phyloP scores from a whole-genome alignment of 2,797 vertebrate genomes.

The Amniataba percoides region DNA sequence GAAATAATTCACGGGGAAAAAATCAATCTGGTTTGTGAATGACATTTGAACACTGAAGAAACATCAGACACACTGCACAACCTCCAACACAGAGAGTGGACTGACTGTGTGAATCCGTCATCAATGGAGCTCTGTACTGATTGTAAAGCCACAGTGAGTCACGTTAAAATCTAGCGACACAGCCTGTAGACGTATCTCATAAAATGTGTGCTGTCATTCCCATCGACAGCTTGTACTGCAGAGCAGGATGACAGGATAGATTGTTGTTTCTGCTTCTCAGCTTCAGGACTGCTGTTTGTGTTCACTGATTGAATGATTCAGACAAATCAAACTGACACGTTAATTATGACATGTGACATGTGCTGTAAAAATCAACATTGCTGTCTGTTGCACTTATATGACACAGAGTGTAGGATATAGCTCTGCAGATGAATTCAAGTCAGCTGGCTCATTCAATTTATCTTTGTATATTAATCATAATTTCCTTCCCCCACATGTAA shows the following conservation, averaged over 20 bases:
- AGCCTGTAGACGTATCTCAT: slow-evolving; percentile 52
- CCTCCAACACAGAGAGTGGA: slow-evolving; percentile 8
- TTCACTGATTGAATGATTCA: slow-evolving; percentile 63
- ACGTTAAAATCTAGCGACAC: slow-evolving; percentile 59
- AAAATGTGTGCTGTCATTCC: slow-evolving; percentile 60
- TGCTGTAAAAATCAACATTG: slow-evolving; percentile 33
- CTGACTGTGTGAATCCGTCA: slow-evolving; percentile 22
- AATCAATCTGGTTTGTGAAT: slow-evolving; percentile 37
- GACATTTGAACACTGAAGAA: slow-evolving; percentile 36
- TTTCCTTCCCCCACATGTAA: background rate
- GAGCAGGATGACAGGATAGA: slow-evolving; percentile 55
- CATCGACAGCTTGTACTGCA: slow-evolving; percentile 48
- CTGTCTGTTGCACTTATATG: slow-evolving; percentile 13
- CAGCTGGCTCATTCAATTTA: slow-evolving; percentile 1
- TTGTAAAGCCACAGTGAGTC: slow-evolving; percentile 57
- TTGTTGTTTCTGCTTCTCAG: slow-evolving; percentile 40
- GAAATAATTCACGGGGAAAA: slow-evolving; percentile 41
- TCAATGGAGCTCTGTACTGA: slow-evolving; percentile 48
- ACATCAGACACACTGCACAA: background rate
- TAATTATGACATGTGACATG: slow-evolving; percentile 46
- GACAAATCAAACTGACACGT: slow-evolving; percentile 54
- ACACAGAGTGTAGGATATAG: background rate
- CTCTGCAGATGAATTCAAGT: background rate
- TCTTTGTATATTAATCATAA: background rate
- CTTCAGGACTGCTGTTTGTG: slow-evolving; percentile 48